phyloP scores from a whole-genome alignment of 2,888 invertebrate genomes.

The Artemia sp. region DNA sequence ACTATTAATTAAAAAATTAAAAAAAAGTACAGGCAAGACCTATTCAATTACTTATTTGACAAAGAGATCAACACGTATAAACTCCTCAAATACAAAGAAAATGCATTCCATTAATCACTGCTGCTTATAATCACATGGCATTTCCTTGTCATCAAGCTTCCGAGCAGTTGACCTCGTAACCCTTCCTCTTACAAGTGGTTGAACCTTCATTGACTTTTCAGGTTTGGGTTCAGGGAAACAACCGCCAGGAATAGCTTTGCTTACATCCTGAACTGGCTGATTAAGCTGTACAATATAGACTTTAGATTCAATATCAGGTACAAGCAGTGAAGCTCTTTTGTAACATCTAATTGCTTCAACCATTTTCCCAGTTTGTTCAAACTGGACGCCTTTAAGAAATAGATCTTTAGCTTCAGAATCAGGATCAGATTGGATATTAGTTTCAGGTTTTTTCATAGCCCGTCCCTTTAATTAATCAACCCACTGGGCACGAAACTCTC shows the following conservation, averaged over 20 bases:
- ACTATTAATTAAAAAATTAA: too few relatives aligned
- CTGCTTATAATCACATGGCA: too few relatives aligned
- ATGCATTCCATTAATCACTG: too few relatives aligned
- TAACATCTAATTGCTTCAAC: slow-evolving; percentile 78
- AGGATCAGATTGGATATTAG: not conserved
- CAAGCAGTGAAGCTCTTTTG: slow-evolving; percentile 68
- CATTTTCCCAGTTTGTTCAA: slow-evolving; percentile 61
- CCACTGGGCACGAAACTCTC: not conserved
- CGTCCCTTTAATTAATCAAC: not conserved
- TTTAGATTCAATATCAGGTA: slow-evolving; percentile 74
- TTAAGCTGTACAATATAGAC: slow-evolving; percentile 37
- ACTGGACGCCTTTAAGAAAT: slow-evolving; percentile 60
- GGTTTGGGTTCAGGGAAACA: too few relatives aligned
- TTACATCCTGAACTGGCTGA: not conserved
- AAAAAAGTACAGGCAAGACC: too few relatives aligned
- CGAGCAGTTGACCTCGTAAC: too few relatives aligned
- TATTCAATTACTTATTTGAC: too few relatives aligned
- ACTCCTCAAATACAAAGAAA: too few relatives aligned
- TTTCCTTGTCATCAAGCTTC: too few relatives aligned
- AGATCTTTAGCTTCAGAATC: slow-evolving; percentile 46
- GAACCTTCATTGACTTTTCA: too few relatives aligned
- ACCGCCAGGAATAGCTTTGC: not conserved
- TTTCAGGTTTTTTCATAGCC: not conserved
- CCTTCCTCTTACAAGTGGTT: too few relatives aligned
- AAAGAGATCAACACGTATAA: too few relatives aligned